These are phyloP conservation scores for Nymphicus hollandicus DNA, from an alignment of 2,113 vertebrate species.

Conservation along the genomic window DNA sequence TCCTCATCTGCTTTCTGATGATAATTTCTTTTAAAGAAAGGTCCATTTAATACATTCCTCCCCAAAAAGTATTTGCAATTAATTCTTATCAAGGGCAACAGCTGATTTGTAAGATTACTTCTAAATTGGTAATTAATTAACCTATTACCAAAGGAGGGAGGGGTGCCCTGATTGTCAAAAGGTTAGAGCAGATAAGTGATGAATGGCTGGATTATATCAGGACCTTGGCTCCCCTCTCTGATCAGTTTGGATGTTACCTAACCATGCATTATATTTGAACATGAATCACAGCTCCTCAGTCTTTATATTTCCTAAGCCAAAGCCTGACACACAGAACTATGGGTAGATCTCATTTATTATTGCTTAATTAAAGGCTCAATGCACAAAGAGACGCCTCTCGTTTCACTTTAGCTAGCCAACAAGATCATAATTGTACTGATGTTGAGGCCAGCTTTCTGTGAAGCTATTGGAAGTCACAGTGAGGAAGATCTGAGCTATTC, in stretches of 20 bases:
- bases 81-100: slow-evolving; percentile 65
- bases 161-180: slow-evolving; percentile 36
- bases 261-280: slow-evolving; percentile 66
- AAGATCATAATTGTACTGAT: slow-evolving; percentile 56
- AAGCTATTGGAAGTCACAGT: slow-evolving; percentile 54
- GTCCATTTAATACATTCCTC: slow-evolving; percentile 51
- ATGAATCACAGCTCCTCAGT: slow-evolving; percentile 44
- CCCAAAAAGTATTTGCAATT: slow-evolving; percentile 61
- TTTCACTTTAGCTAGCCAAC: slow-evolving; percentile 50
- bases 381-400: slow-evolving; percentile 53
- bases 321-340: slow-evolving; percentile 36
- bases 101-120: slow-evolving; percentile 64
- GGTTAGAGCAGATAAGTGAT: slow-evolving; percentile 54
- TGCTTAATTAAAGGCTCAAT: slow-evolving; percentile 69
- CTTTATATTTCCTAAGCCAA: slow-evolving; percentile 49
- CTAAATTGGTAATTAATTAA: slow-evolving; percentile 68
- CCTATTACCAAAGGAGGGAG: slow-evolving; percentile 53
- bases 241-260: slow-evolving; percentile 64
- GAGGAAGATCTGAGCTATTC: slow-evolving; percentile 46
- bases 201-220: slow-evolving; percentile 9
- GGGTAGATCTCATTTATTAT: slow-evolving; percentile 68
- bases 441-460: slow-evolving; percentile 58
- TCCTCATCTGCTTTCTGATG: slow-evolving; percentile 27
- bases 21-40: slow-evolving; percentile 57
- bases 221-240: slow-evolving; percentile 58